Evolutionary conservation across 2,113 vertebrate species (phyloP).

Genomic region (Maccullochella peelii): DNA sequence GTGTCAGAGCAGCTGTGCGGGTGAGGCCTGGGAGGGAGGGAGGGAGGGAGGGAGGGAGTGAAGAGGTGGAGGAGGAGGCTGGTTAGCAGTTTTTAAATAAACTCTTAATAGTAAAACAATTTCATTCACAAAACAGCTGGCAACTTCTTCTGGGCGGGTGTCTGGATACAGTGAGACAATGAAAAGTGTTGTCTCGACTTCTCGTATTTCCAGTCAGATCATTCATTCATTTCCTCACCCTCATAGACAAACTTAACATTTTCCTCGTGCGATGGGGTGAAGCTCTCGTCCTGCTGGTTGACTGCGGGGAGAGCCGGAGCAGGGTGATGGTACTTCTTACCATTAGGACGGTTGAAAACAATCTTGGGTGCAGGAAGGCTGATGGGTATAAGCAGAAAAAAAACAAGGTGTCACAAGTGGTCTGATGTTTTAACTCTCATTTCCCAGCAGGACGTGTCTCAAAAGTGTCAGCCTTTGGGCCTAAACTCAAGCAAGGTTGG

Average conservation of each 20-base stretch:
- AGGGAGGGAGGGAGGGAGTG: neutral
- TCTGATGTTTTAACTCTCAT: neutral
- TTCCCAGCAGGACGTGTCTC: neutral
- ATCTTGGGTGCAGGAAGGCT: conserved; percentile 87
- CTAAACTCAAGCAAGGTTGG: neutral
- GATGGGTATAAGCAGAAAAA: neutral
- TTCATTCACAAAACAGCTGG: conserved; percentile 40
- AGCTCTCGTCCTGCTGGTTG: conserved; percentile 84
- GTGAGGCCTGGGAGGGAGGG: conserved; percentile 39
- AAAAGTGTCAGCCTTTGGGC: neutral
- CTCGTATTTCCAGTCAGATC: conserved; percentile 17
- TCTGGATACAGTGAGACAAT: neutral
- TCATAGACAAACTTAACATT: conserved; percentile 92
- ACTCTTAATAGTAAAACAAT: conserved; percentile 42
- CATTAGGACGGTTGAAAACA: conserved; percentile 91
- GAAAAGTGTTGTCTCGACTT: neutral
- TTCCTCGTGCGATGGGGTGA: conserved; percentile 90
- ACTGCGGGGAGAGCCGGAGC: conserved; percentile 72
- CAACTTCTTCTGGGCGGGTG: neutral
- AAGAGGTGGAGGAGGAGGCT: neutral
- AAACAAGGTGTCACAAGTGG: neutral
- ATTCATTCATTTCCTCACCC: conserved; percentile 79
- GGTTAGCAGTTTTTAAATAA: conserved; percentile 1
- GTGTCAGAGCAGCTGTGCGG: conserved; percentile 75
- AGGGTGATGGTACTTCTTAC: conserved; percentile 84